Evolutionary conservation across 1,140 invertebrate species (phyloP), one percentile per base, ranked within the genome.

Genomic region (Polyergus mexicanus): DNA sequence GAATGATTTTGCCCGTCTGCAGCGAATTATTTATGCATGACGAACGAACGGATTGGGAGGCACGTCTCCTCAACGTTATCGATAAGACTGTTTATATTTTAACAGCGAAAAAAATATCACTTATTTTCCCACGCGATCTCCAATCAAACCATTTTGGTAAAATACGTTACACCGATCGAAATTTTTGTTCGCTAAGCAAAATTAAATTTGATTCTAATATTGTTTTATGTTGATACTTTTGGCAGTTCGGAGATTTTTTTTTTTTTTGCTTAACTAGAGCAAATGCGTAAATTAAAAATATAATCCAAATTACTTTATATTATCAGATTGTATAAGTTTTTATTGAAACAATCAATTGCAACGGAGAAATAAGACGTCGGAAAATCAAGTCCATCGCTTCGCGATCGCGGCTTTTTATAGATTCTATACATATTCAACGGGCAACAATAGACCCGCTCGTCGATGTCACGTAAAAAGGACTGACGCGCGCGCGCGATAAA

Each of bases 401-500:
- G 35, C 35, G 22, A 16, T 80, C n/a, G 5, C 32, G 63, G 25
- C n/a, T 68, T 68, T 41, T 44, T 19, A 10, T 38, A 32, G 8
- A 25, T n/a, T 68, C 16, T 22, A 54, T 28, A 25, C 13, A 38
- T 80, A 54, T 38, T 35, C 28, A 81, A 72, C 38, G 54, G 22
- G 19, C 6, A 35, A n/a, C 22, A 47, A 35, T 38, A n/a, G 60
- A 62, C 72, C 60, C 19, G 60, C 32, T 69, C 63, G 63, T 44
- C 35, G 51, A 32, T 25, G 51, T 81, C 54, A 74, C 54, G 38
- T 83, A 19, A 28, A 72, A 25, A 60, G 38, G 19, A 19, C 38
- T 60, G 54, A 62, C 35, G 66, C 16, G 68, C 68, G 54, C 68
- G 54, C 78, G 38, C 56, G 38, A 68, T 74, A 83, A 74, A 83